These are phyloP conservation scores for Dynastes tityus DNA, from an alignment of 2,888 invertebrate species.

Conservation along the genomic window DNA sequence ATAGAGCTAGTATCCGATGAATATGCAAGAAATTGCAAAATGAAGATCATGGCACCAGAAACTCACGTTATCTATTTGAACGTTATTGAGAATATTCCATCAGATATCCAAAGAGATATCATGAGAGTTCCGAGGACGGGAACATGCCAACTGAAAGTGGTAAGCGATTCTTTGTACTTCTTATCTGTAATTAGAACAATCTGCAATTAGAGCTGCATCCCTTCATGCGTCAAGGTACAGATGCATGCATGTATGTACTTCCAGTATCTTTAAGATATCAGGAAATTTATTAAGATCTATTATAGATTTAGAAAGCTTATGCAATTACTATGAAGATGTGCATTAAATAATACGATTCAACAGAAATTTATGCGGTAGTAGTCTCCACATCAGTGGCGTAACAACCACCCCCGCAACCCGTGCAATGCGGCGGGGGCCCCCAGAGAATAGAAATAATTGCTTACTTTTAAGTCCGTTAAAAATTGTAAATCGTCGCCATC, in stretches of 20 bases:
- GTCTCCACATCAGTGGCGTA: too few relatives aligned
- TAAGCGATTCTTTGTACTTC: constrained; percentile 56
- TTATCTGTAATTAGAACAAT: background rate
- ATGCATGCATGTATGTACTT: background rate
- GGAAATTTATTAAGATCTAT: too few relatives aligned
- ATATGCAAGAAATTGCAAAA: constrained; percentile 57
- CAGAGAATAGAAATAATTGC: too few relatives aligned
- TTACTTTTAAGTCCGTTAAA: too few relatives aligned
- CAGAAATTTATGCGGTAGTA: too few relatives aligned
- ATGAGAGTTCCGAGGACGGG: constrained; percentile 41
- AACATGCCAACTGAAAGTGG: constrained; percentile 62
- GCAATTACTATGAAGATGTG: too few relatives aligned
- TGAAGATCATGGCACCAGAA: constrained; percentile 61
- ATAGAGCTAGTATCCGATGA: constrained; percentile 57
- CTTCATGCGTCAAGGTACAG: background rate
- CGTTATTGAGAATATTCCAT: constrained; percentile 48
- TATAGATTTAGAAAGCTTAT: too few relatives aligned
- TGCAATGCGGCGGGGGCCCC: too few relatives aligned
- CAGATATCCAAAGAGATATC: constrained; percentile 35
- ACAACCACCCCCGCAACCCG: too few relatives aligned
- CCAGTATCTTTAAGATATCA: too few relatives aligned
- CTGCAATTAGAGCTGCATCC: background rate
- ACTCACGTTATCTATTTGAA: constrained; percentile 63
- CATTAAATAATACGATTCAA: too few relatives aligned
- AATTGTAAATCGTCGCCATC: too few relatives aligned